These are phyloP conservation scores for Hyposoter dolosus DNA, from an alignment of 2,888 invertebrate genomes.

Conservation along the genomic window DNA sequence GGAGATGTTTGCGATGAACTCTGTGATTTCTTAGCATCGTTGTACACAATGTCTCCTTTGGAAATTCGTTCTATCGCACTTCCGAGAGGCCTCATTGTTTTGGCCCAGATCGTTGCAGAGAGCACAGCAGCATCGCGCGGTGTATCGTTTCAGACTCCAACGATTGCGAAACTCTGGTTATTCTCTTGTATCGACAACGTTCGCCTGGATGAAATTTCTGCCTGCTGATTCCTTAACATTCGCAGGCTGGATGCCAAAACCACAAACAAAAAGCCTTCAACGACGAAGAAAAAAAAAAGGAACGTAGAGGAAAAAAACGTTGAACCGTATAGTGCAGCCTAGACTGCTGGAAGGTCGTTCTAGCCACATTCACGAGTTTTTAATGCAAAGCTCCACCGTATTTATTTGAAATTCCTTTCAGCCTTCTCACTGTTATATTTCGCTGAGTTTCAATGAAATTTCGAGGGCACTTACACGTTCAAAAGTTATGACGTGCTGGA, in stretches of 20 bases:
- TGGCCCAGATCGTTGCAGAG: background rate
- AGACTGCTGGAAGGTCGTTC: background rate
- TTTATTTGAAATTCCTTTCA: background rate
- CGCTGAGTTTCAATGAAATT: background rate
- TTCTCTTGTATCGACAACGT: slow-evolving; percentile 15
- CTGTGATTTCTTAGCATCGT: slow-evolving; percentile 19
- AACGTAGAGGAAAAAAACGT: background rate
- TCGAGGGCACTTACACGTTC: background rate
- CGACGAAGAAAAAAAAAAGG: background rate
- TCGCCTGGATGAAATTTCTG: slow-evolving; percentile 19
- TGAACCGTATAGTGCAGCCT: background rate
- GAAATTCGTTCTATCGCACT: slow-evolving; percentile 14
- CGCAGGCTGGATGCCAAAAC: slow-evolving; percentile 10
- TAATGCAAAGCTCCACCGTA: background rate
- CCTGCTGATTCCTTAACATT: background rate
- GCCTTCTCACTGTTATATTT: background rate
- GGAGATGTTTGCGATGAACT: slow-evolving; percentile 32
- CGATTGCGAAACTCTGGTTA: background rate
- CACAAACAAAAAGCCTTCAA: background rate
- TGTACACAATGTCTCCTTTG: slow-evolving; percentile 13
- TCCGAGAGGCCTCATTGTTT: slow-evolving; percentile 5
- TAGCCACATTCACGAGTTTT: background rate
- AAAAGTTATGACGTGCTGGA: background rate
- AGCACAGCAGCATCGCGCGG: background rate
- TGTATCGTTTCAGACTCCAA: slow-evolving; percentile 18